These are phyloP conservation scores for Lordiphosa stackelbergi DNA, from an alignment of 1,140 invertebrate genomes.

Conservation along the genomic window DNA sequence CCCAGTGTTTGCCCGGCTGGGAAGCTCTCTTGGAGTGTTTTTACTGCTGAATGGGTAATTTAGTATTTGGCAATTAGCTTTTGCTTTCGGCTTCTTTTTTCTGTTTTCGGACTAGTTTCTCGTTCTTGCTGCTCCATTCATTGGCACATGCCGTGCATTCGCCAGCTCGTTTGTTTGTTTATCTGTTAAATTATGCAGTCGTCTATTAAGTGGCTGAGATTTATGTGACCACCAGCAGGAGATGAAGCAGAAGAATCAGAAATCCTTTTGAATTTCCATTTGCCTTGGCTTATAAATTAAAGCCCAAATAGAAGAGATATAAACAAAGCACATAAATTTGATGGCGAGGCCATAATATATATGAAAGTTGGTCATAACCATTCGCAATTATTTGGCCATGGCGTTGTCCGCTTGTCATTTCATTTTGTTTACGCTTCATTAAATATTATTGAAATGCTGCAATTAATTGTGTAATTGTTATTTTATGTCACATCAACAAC, in stretches of 20 bases:
- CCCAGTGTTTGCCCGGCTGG: constrained; percentile 13
- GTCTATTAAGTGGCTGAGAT: constrained; percentile 71
- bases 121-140: constrained; percentile 17
- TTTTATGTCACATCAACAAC: constrained; percentile 54
- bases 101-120: neutral
- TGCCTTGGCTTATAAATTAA: constrained; percentile 2
- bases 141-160: constrained; percentile 54
- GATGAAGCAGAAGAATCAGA: constrained; percentile 4
- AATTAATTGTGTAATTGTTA: constrained; percentile 75
- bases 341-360: constrained; percentile 8
- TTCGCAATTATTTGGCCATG: constrained; percentile 55
- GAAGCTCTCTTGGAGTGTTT: constrained; percentile 55
- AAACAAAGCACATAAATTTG: constrained; percentile 28
- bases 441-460: constrained; percentile 74
- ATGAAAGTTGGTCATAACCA: constrained; percentile 30
- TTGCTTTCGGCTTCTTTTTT: constrained; percentile 50
- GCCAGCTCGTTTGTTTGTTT: constrained; percentile 62
- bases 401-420: constrained; percentile 51
- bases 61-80: constrained; percentile 75
- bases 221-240: constrained; percentile 48
- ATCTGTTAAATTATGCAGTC: constrained; percentile 74
- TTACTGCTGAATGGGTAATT: constrained; percentile 75
- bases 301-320: constrained; percentile 11
- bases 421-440: constrained; percentile 72
- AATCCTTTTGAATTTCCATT: constrained; percentile 28